phyloP scores from a whole-genome alignment of 37 sponge, comb jelly and placozoan species.

The Beroe ovata region DNA sequence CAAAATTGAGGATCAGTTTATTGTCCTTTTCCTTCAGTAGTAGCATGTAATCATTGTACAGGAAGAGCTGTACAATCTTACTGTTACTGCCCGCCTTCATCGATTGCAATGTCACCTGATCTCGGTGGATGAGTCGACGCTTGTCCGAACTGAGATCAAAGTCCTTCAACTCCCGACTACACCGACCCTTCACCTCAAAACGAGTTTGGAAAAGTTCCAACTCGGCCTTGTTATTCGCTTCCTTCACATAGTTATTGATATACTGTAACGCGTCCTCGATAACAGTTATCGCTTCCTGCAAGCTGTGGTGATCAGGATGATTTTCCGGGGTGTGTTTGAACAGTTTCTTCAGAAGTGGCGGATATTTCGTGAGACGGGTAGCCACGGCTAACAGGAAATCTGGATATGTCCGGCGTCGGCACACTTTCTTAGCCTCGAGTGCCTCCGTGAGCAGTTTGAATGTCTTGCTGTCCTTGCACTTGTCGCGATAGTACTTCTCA shows the following conservation, averaged over 20 bases:
- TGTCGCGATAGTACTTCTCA: slow-evolving; percentile 16
- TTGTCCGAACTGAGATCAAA: slow-evolving; percentile 41
- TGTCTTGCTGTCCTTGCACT: slow-evolving; percentile 32
- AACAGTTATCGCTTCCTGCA: slow-evolving; percentile 3
- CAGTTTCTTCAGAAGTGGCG: slow-evolving; percentile 41
- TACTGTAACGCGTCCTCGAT: slow-evolving; percentile 33
- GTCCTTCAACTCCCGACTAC: slow-evolving; percentile 14
- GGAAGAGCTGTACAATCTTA: slow-evolving; percentile 24
- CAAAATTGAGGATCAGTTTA: slow-evolving; percentile 39
- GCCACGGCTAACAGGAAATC: slow-evolving; percentile 32
- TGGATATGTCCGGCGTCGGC: not conserved
- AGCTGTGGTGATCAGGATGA: slow-evolving; percentile 4
- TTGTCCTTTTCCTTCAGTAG: slow-evolving; percentile 58
- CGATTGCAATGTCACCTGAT: slow-evolving; percentile 28
- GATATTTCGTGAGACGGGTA: slow-evolving; percentile 23
- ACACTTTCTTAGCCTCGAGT: slow-evolving; percentile 18
- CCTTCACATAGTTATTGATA: slow-evolving; percentile 5
- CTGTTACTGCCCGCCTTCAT: not conserved
- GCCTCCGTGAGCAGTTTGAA: slow-evolving; percentile 6
- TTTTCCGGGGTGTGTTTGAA: slow-evolving; percentile 37
- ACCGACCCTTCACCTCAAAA: slow-evolving; percentile 56
- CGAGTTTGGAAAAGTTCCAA: not conserved
- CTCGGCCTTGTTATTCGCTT: not conserved
- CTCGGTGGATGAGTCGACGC: not conserved
- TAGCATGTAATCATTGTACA: slow-evolving; percentile 54